Conservation (phyloP, 2,797 vertebrate species). For the Todus mexicanus region DNA sequence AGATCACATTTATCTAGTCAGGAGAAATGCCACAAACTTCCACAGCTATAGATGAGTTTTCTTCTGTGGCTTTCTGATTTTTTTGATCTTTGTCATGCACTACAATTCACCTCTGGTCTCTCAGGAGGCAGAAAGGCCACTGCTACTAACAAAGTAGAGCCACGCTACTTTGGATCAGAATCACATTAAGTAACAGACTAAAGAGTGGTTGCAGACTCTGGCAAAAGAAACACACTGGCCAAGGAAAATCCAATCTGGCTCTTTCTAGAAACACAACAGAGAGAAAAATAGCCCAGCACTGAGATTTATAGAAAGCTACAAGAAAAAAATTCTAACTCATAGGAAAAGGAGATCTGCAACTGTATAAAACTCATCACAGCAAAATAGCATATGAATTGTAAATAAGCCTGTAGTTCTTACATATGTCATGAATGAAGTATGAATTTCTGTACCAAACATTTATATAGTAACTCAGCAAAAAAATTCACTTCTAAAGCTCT, state of each 20-base stretch:
- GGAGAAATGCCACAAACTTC: not conserved
- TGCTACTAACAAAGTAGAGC: not conserved
- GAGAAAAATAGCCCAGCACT: not conserved
- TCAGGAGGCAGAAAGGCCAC: not conserved
- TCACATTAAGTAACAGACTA: not conserved
- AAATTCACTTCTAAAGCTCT: slow-evolving; percentile 28
- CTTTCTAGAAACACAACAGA: not conserved
- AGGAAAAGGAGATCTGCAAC: not conserved
- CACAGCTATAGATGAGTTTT: not conserved
- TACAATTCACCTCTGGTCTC: not conserved
- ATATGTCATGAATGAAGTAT: not conserved
- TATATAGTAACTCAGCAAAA: slow-evolving; percentile 19
- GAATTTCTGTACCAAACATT: not conserved
- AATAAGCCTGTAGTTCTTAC: not conserved
- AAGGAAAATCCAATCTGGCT: not conserved
- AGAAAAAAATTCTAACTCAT: not conserved
- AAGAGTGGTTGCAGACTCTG: not conserved
- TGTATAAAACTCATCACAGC: not conserved
- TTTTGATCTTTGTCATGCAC: not conserved
- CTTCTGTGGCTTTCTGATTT: not conserved
- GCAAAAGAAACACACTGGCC: not conserved
- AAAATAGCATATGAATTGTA: not conserved
- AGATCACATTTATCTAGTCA: not conserved
- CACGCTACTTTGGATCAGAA: not conserved
- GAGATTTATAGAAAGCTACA: not conserved